These are phyloP conservation scores for Gymnopithys bicolor DNA, from an alignment of 2,797 vertebrate genomes.

Conservation along the genomic window DNA sequence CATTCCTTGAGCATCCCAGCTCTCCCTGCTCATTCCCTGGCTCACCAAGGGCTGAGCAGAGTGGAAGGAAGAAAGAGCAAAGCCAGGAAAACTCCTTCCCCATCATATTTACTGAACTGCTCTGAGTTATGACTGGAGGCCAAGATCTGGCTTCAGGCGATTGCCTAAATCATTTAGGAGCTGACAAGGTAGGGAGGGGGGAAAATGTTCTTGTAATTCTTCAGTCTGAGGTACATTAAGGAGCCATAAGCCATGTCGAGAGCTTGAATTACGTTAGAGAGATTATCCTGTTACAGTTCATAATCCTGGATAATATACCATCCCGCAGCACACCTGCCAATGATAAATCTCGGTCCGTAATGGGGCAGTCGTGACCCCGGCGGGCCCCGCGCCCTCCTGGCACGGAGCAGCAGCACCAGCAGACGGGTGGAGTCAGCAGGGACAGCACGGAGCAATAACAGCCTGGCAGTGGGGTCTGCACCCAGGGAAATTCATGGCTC, in stretches of 20 bases:
- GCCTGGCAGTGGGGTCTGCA: slow-evolving; percentile 1
- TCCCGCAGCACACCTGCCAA: slow-evolving; percentile 81
- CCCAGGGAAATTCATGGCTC: neutral
- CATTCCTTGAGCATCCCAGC: neutral
- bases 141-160: slow-evolving; percentile 85
- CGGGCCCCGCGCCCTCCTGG: slow-evolving; percentile 46
- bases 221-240: slow-evolving; percentile 98
- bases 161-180: slow-evolving; percentile 91
- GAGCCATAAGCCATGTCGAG: slow-evolving; percentile 96
- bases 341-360: slow-evolving; percentile 82
- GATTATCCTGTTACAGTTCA: slow-evolving; percentile 98
- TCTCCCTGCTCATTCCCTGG: neutral
- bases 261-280: slow-evolving; percentile 97
- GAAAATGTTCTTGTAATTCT: slow-evolving; percentile 87
- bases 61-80: slow-evolving; percentile 43
- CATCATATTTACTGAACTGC: slow-evolving; percentile 80
- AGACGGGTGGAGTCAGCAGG: slow-evolving; percentile 41
- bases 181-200: slow-evolving; percentile 87
- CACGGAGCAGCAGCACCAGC: slow-evolving; percentile 21
- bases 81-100: slow-evolving; percentile 69
- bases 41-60: neutral
- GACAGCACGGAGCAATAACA: neutral
- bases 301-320: slow-evolving; percentile 90
- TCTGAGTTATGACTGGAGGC: slow-evolving; percentile 90
- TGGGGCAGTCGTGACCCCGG: slow-evolving; percentile 78